Evolutionary conservation across 1,140 invertebrate species (phyloP), one percentile per base, ranked within the genome.

Genomic region (Ptiloglossa arizonensis): DNA sequence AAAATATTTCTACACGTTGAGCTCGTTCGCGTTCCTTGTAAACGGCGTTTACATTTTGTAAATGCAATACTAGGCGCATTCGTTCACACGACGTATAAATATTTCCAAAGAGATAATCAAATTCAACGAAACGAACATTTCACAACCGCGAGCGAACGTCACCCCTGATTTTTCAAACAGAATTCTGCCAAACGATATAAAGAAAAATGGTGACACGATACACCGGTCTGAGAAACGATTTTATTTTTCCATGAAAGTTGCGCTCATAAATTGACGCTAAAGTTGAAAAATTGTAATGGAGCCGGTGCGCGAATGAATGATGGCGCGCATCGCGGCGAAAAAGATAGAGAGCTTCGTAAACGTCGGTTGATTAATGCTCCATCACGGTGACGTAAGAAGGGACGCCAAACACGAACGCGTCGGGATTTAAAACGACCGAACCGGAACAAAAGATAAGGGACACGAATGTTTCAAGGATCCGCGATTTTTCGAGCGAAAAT

Each of bases 401-500:
- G 32, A 6, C 19, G 24, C 24, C 17, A 32, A 64, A 66, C 38
- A 41, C 46, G 48, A 41, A 13, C 19, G 56, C 38, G 48, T 71
- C 71, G 46, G 70, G 78, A 72, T 83, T 82, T 66, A 68, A 56
- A 83, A 72, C 80, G 76, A 83, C 62, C 78, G 52, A 78, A 52
- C 73, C 66, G 81, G 80, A 82, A 83, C 76, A 83, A 62, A 72
- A 83, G 81, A 83, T 83, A 83, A 82, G 81, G 27, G 27, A 32
- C 38, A 13, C 1, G 50, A 66, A 46, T 63, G 50, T 52, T 35
- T 35, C 9, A 32, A 24, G 29, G 27, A 46, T 64, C 35, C 15
- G 24, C 19, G 35, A 54, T 32, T 22, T 54, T n/a, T 8, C 35
- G 11, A 27, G 46, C 5, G 48, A 44, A 38, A 59, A 50, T 13